Base-by-base conservation (phyloP, 2,888 invertebrate species). In the Acanthosepion esculentum region DNA sequence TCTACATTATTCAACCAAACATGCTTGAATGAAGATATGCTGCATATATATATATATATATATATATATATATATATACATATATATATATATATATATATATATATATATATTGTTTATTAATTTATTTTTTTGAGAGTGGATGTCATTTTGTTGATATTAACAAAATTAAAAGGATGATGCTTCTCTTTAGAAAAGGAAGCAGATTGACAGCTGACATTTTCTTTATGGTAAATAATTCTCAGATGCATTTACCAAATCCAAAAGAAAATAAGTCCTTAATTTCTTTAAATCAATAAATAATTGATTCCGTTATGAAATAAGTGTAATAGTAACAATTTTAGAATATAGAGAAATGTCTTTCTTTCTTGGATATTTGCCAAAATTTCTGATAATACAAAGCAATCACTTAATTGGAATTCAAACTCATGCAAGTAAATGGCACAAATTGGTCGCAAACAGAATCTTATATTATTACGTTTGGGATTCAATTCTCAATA, bases 221-320 rank as follows among this genome's bases (percentile, higher is more conserved):
- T 78, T 78, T 26, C 26, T 64, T 78, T 18, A 78, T 78, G n/a
- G 12, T 33, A n/a, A 78, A 78, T 78, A 33, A 78, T 78, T 78
- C 78, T 33, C 33, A 33, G n/a, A n/a, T 78, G 78, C 78, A 78
- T 78, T 78, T 33, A 78, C 78, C n/a, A 78, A 78, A 78, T 78
- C 78, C 78, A 78, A 78, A 78, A 78, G 78, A 78, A n/a, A 78
- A 78, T 78, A n/a, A 33, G n/a, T n/a, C 78, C 78, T 78, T 78
- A 78, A 78, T 78, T 78, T 78, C 78, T 78, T 78, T 78, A 78
- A 78, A 78, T 78, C 78, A 78, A 78, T 78, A 78, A 78, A 78
- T 78, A 78, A 78, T 78, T 78, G 78, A 78, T n/a, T 78, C 78
- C 15, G 78, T 78, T 78, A 78, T 78, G 78, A 78, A n/a, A 78